Percentiles rank a stretch among this genome's conserved stretches.
phyloP scores from a whole-genome alignment of 1,140 invertebrate species.

The Achatina immaculata region DNA sequence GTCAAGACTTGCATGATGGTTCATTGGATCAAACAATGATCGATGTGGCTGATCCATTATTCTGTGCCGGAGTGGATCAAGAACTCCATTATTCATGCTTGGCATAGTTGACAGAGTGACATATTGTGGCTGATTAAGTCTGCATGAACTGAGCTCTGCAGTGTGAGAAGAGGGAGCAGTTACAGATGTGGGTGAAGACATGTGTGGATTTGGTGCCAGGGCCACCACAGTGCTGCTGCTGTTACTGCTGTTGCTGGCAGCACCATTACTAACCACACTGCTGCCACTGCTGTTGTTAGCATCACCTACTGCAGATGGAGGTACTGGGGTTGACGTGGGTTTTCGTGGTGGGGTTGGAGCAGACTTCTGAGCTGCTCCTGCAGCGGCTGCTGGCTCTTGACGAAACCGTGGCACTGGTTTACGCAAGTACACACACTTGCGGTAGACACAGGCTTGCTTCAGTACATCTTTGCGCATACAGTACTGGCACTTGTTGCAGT shows the following conservation, averaged over 20 bases:
- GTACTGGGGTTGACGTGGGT: background rate
- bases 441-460: constrained; percentile 66
- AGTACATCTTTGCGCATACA: constrained; percentile 63
- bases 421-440: constrained; percentile 66
- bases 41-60: constrained; percentile 35
- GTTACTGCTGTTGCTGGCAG: background rate
- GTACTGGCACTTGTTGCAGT: constrained; percentile 65
- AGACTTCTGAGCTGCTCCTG: background rate
- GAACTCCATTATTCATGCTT: constrained; percentile 27
- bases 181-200: constrained; percentile 25
- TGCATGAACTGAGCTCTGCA: constrained; percentile 40
- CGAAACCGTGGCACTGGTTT: constrained; percentile 60
- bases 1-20: constrained; percentile 9
- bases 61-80: constrained; percentile 32
- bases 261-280: constrained; percentile 3
- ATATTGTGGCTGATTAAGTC: constrained; percentile 36
- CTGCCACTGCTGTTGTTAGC: constrained; percentile 11
- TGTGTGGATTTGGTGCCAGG: constrained; percentile 5
- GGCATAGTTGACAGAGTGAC: constrained; percentile 14
- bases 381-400: constrained; percentile 21
- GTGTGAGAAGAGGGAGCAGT: constrained; percentile 16
- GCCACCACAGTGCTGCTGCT: background rate
- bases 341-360: background rate
- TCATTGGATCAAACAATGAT: constrained; percentile 28
- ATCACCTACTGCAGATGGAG: background rate